Conservation (phyloP, 2,888 invertebrate genomes). For the Phyllotreta striolata region DNA sequence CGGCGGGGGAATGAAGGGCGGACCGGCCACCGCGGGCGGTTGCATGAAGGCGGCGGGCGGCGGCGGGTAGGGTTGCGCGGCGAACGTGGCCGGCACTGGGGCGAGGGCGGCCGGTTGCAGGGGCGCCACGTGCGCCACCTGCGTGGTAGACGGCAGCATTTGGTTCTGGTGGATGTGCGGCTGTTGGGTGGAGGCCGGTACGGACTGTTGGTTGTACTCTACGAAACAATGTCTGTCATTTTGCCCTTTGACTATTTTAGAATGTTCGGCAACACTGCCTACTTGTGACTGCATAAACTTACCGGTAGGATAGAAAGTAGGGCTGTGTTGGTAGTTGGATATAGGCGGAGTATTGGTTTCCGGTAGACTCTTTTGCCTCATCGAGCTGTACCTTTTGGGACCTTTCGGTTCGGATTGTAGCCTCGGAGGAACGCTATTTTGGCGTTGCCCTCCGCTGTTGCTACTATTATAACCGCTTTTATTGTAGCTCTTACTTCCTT, state of each 20-base stretch:
- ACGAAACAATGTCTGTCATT: too few species aligned
- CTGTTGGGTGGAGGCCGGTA: conserved; percentile 43
- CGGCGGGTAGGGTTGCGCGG: conserved; percentile 54
- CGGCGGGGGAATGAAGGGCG: conserved; percentile 50
- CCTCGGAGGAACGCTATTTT: conserved; percentile 59
- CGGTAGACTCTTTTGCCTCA: conserved; percentile 67
- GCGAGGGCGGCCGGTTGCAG: conserved; percentile 42
- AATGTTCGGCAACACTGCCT: too few species aligned
- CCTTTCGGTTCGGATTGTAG: conserved; percentile 60
- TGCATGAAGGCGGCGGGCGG: conserved; percentile 53
- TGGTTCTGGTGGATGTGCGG: conserved; percentile 44
- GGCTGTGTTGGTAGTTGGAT: conserved; percentile 36
- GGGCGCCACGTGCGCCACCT: conserved; percentile 43
- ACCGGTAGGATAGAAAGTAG: conserved; percentile 55
- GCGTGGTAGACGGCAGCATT: conserved; percentile 43
- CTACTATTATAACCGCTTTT: conserved; percentile 25
- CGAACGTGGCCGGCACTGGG: conserved; percentile 49
- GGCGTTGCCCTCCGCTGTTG: conserved; percentile 45
- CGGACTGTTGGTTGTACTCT: conserved; percentile 54
- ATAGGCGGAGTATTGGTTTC: conserved; percentile 60
- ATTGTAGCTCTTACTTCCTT: conserved; percentile 24
- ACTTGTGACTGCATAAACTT: too few species aligned
- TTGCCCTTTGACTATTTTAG: too few species aligned
- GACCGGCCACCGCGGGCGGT: conserved; percentile 41
- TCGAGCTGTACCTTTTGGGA: conserved; percentile 67